Percentiles rank a stretch among this genome's conserved stretches.
phyloP scores from a whole-genome alignment of 2,888 invertebrate species.

The Chrysolina haemoptera region DNA sequence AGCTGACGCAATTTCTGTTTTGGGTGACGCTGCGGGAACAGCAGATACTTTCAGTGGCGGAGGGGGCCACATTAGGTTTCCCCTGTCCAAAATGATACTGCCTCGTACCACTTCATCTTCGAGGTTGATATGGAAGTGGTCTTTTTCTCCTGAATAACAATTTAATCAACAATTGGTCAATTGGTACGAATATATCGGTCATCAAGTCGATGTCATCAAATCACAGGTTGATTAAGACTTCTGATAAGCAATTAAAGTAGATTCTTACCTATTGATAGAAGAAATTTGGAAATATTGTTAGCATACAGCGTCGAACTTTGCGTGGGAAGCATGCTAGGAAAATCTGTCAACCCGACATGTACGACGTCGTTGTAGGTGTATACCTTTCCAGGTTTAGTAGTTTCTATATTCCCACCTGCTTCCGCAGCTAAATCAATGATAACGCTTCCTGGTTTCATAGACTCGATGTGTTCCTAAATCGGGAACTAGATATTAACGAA shows the following conservation, averaged over 20 bases:
- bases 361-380: constrained; percentile 84
- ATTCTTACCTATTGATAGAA: constrained; percentile 82
- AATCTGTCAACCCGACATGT: constrained; percentile 88
- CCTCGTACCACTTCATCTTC: constrained; percentile 91
- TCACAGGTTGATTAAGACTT: no score
- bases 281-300: constrained; percentile 92
- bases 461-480: constrained; percentile 81
- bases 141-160: constrained; percentile 75
- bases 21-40: constrained; percentile 66
- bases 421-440: constrained; percentile 92
- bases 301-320: constrained; percentile 90
- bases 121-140: constrained; percentile 85
- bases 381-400: constrained; percentile 84
- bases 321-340: constrained; percentile 88
- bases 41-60: constrained; percentile 76
- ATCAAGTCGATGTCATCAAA: no score
- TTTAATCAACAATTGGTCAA: constrained; percentile 3
- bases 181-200: no score
- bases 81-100: constrained; percentile 83
- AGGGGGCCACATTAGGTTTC: constrained; percentile 85
- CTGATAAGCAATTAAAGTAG: no score
- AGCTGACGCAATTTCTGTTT: constrained; percentile 60
- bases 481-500: constrained; percentile 31
- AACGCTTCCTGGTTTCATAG: constrained; percentile 91
- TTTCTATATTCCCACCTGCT: constrained; percentile 89